Evolutionary conservation across 2,888 invertebrate species (phyloP), one percentile per base, ranked within the genome.

Genomic region (Phaonia tiefii): DNA sequence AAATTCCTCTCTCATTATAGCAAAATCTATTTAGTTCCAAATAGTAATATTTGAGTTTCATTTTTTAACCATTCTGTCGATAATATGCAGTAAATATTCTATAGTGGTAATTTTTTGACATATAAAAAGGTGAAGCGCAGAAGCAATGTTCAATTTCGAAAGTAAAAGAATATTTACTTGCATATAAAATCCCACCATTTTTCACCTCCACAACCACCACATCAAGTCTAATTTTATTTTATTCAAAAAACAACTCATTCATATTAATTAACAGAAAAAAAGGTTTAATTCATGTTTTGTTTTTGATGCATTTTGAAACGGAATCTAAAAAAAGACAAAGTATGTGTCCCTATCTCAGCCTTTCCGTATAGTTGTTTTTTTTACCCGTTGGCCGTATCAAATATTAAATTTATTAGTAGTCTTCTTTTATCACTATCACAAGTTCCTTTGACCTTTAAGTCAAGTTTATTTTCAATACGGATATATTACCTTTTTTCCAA

Each of bases 181-280:
- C 81, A 81, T 81, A 63, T 13, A 39, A 42, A 1, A 63, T 77
- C 74, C 78, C 75, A 81, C 81, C 81, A 78, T 69, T 20, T n/a
- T 63, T 81, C 81, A 81, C 78, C 81, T 78, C 81, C 81, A 81
- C 81, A 78, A 81, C 72, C 81, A 81, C 81, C 81, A 78, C 81
- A 81, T 81, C 81, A 81, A 81, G 75, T 75, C 81, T 81, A 81
- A 81, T 81, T 81, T 81, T 75, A 73, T 65, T 76, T 70, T 70
- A 49, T 72, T 31, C 58, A 66, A 67, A 44, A 75, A 67, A 69
- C 72, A 63, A 74, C 49, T 66, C 76, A 80, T 77, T 74, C 80
- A 79, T 79, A 58, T 26, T 20, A 31, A 58, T 17, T n/a, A 20
- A 20, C 54, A 20, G 22, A 46, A 44, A 65, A 72, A 63, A 81